phyloP scores from a whole-genome alignment of 1,140 invertebrate genomes.

The Drosophila arizonae region DNA sequence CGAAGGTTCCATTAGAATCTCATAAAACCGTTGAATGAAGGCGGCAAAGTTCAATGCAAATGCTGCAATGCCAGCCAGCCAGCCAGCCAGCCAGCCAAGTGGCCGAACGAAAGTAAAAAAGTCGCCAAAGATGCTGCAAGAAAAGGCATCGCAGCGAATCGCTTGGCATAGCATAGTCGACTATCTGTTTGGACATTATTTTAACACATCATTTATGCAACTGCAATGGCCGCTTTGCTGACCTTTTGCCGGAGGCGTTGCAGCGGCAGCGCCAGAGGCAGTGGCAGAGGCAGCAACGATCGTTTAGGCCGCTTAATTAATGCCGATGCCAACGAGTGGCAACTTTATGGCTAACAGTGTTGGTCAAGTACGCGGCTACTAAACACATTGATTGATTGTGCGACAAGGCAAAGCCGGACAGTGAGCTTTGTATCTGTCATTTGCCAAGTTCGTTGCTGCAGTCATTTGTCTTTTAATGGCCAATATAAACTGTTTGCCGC shows the following conservation, averaged over 20 bases:
- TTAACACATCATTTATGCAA: conserved; percentile 75
- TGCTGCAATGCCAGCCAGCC: conserved; percentile 26
- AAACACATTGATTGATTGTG: conserved; percentile 48
- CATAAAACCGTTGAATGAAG: conserved; percentile 35
- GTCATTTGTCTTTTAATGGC: conserved; percentile 27
- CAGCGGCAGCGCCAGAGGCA: conserved; percentile 2
- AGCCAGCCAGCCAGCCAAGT: too few relatives aligned
- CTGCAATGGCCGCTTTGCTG: conserved; percentile 53
- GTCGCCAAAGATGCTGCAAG: background rate
- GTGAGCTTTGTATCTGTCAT: conserved; percentile 21
- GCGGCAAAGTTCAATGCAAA: conserved; percentile 71
- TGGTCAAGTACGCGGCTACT: conserved; percentile 47
- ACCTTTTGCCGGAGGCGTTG: conserved; percentile 58
- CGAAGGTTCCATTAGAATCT: conserved; percentile 53
- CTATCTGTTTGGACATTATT: conserved; percentile 47
- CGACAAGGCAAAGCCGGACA: conserved; percentile 35
- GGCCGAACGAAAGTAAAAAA: conserved; percentile 18
- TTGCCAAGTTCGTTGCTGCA: conserved; percentile 43
- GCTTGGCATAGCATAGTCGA: conserved; percentile 1
- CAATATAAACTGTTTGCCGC: background rate
- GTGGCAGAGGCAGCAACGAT: conserved; percentile 10
- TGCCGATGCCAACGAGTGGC: conserved; percentile 49
- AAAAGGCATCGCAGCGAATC: conserved; percentile 12
- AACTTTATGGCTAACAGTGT: conserved; percentile 50
- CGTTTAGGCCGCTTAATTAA: conserved; percentile 54